Percentiles rank a stretch among this genome's conserved stretches.
Evolutionary conservation across 2,113 vertebrate species (phyloP).

Genomic region (Sphyrna mokarran): DNA sequence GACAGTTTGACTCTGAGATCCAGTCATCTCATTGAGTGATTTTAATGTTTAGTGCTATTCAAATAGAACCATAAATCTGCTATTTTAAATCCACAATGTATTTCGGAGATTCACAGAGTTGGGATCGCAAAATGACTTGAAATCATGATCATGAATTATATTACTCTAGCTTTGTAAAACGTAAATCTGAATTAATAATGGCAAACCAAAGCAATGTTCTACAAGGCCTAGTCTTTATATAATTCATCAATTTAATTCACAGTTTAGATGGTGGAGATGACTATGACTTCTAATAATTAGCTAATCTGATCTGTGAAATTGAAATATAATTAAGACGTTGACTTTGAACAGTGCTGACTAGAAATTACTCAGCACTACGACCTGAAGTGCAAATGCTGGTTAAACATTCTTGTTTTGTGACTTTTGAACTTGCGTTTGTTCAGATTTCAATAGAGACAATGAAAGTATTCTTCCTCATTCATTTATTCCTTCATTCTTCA

Average conservation of each 20-base stretch:
- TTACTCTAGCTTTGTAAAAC: neutral
- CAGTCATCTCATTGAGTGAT: neutral
- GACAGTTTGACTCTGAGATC: neutral
- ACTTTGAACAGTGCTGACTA: neutral
- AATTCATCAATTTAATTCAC: neutral
- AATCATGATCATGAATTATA: neutral
- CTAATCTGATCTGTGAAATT: neutral
- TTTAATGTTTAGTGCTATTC: neutral
- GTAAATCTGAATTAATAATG: neutral
- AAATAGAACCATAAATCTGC: neutral
- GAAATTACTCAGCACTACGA: neutral
- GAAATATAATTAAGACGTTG: neutral
- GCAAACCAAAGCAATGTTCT: neutral
- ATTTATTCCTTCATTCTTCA: neutral
- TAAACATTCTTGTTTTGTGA: neutral
- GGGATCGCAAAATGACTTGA: neutral
- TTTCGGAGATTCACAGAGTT: neutral
- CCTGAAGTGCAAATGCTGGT: neutral
- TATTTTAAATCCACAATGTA: neutral
- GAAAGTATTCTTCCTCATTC: neutral
- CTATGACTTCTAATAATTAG: neutral
- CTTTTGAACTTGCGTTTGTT: neutral
- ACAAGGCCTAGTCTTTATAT: neutral
- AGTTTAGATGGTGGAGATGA: neutral
- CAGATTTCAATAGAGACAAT: neutral